phyloP scores from a whole-genome alignment of 2,113 vertebrate species.

The Gopherus evgoodei region DNA sequence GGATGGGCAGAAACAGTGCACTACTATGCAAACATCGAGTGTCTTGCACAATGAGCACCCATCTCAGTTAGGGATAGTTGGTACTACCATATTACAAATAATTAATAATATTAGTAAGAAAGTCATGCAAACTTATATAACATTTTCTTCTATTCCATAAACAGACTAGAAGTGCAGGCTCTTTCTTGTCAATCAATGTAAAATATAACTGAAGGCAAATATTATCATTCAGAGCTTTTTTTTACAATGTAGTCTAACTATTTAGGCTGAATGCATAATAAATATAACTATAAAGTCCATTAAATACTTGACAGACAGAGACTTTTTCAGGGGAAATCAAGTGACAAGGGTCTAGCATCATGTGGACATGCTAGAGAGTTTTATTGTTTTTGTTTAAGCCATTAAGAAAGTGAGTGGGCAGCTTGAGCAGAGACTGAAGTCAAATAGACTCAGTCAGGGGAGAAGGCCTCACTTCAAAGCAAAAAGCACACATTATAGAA shows the following conservation, averaged over 20 bases:
- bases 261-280: background rate
- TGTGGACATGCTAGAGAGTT: background rate
- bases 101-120: background rate
- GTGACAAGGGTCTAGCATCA: background rate
- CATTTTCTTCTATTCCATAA: background rate
- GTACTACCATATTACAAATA: background rate
- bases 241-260: background rate
- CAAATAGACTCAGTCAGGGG: rapidly evolving
- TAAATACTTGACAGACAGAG: background rate
- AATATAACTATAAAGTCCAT: background rate
- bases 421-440: rapidly evolving
- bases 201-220: background rate
- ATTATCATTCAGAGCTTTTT: background rate
- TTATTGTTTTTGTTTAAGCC: background rate
- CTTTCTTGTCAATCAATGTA: background rate
- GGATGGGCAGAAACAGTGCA: background rate
- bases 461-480: rapidly evolving
- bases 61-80: background rate
- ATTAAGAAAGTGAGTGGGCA: background rate
- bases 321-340: background rate
- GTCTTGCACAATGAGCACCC: background rate
- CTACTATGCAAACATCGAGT: background rate
- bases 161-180: background rate
- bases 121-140: background rate
- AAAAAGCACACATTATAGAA: background rate